Percentiles rank a stretch among this genome's conserved stretches.
Conservation (phyloP, 30 jellyfish, hydroid and myxozoan genomes). For the Hydra vulgaris region DNA sequence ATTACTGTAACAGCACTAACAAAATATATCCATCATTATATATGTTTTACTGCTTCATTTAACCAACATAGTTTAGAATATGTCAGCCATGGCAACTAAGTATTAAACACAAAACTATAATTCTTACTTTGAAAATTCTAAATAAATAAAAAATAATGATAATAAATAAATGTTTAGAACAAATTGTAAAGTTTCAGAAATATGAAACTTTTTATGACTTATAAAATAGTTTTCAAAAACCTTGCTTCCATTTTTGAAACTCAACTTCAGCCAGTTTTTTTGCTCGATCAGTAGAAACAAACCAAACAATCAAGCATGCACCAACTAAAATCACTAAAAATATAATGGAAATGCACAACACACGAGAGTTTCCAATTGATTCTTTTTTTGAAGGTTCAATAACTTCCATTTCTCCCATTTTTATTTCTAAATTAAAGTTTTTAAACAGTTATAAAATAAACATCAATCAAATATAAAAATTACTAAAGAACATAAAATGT, state of each 20-base stretch:
- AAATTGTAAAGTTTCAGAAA: too few relatives aligned
- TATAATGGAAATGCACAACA: conserved; percentile 18
- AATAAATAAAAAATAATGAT: too few relatives aligned
- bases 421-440: neutral
- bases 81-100: too few relatives aligned
- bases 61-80: too few relatives aligned
- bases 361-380: neutral
- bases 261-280: conserved; percentile 40
- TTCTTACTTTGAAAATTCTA: too few relatives aligned
- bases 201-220: neutral
- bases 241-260: conserved; percentile 26
- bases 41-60: too few relatives aligned
- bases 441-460: neutral
- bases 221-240: neutral
- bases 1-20: too few relatives aligned
- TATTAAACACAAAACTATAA: too few relatives aligned
- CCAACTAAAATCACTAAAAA: conserved; percentile 32
- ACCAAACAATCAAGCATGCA: conserved; percentile 53
- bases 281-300: conserved; percentile 59
- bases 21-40: too few relatives aligned
- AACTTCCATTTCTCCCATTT: neutral
- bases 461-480: neutral
- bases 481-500: neutral
- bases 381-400: neutral
- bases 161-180: too few relatives aligned